Evolutionary conservation across 2,113 vertebrate species (phyloP), one percentile per base, ranked within the genome.

Genomic region (Gadus chalcogrammus): DNA sequence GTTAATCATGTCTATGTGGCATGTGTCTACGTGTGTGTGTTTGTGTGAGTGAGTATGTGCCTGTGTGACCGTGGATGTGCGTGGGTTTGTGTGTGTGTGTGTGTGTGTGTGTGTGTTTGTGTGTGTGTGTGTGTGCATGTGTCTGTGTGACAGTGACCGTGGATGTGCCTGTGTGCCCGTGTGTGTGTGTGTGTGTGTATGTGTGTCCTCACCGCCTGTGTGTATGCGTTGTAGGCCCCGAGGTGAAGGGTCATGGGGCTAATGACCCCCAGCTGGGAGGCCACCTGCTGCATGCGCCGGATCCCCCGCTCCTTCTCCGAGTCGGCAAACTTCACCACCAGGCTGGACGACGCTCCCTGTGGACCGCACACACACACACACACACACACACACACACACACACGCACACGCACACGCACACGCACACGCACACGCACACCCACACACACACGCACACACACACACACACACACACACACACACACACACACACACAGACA

Each of bases 321-420:
- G 88, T 98, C 96, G 0, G 96, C 96, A 38, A 98, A 98, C 88
- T 98, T 98, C 60, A 98, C 96, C 91, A 97, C 95, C 82, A 98
- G 93, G 88, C 96, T 98, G 86, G 96, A 98, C 0, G 95, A 97
- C 68, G 95, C 95, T 0, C 95, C 96, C 96, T 97, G 90, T 0
- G 1, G 72, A 27, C 12, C 5, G 2, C 24, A 24, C 18, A 62
- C 8, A 8, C 18, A 24, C 59, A 61, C 59, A 18, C 18, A 18
- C 17, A 18, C 59, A 61, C 78, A 81, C 68, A 78, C 70, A 82
- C 74, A 61, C 61, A 48, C 20, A 68, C 24, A 61, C 28, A 68
- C 35, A 56, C 65, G 64, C 74, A 76, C 22, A 48, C 42, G 13
- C 42, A 48, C 42, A 48, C 5, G 13, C 42, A 48, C 6, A 48